phyloP scores from a whole-genome alignment of 1,140 invertebrate species.

The Tetramorium parvispinum region DNA sequence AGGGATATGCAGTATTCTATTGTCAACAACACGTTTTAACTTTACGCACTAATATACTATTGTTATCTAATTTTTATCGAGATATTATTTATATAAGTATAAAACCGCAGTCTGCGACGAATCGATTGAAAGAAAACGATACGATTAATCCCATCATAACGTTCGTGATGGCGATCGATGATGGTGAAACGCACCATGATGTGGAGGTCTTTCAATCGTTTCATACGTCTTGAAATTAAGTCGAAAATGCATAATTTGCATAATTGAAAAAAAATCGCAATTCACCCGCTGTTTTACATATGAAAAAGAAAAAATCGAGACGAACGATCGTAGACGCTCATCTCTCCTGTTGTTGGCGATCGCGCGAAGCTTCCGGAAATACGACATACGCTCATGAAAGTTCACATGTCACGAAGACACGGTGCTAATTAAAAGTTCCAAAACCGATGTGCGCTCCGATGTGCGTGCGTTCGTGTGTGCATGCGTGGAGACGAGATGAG shows the following conservation, averaged over 20 bases:
- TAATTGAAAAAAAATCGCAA: slow-evolving; percentile 3
- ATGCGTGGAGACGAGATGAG: slow-evolving; percentile 12
- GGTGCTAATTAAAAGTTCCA: slow-evolving; percentile 84
- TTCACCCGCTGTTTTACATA: slow-evolving; percentile 12
- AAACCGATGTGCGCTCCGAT: slow-evolving; percentile 56
- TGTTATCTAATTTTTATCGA: slow-evolving; percentile 68
- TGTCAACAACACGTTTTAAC: slow-evolving; percentile 61
- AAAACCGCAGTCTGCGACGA: slow-evolving; percentile 7
- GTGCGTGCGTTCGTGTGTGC: slow-evolving; percentile 40
- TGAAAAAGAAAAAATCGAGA: slow-evolving; percentile 17
- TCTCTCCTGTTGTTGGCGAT: slow-evolving; percentile 42
- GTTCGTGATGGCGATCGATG: neutral
- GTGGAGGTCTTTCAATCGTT: neutral
- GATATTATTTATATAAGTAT: slow-evolving; percentile 50
- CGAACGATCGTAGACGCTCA: slow-evolving; percentile 1
- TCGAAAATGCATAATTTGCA: slow-evolving; percentile 8
- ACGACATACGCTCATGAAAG: slow-evolving; percentile 62
- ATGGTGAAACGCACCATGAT: neutral
- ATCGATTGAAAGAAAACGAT: slow-evolving; percentile 4
- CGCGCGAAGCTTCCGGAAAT: slow-evolving; percentile 44
- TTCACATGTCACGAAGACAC: slow-evolving; percentile 75
- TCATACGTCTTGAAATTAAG: neutral
- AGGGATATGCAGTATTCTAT: slow-evolving; percentile 71
- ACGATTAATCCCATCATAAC: neutral
- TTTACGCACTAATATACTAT: slow-evolving; percentile 65